Evolutionary conservation across 2,888 invertebrate genomes (phyloP), one percentile per base, ranked within the genome.

Genomic region (Athalia circularis): DNA sequence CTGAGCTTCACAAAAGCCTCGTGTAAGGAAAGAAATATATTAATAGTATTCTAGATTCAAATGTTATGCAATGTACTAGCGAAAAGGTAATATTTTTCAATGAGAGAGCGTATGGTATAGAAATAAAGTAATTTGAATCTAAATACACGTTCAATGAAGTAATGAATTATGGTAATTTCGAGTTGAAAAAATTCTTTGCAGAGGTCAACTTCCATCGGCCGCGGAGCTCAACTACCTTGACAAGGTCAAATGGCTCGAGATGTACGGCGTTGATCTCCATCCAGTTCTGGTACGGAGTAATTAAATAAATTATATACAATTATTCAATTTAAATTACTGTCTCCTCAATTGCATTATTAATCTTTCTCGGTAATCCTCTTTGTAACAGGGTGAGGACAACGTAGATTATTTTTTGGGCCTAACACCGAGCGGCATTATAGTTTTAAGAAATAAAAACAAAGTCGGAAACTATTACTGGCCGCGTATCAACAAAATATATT

Each of bases 391-490:
- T 80, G 98, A 98, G 92, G 98, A 98, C 91, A 98, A 96, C 89
- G 96, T 97, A 81, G 98, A 98, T 90, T 98, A 98, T 91, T 98
- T 97, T 92, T 92, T 99, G 89, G 98, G 98, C 80, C 92, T 99
- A 87, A 98, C 98, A 83, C 98, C 98, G 79, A 97, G 97, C 90
- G 98, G 98, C 81, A 96, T 99, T 89, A 95, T 98, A 89, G 95
- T 99, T 80, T 92, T 98, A 87, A 94, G 98, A 85, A 98, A 98
- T 91, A 98, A 98, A 92, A 96, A 95, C 90, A 98, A 98, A 91
- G 98, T 98, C 82, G 98, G 98, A 85, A 98, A 97, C 92, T 98
- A 99, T 92, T 98, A 97, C 92, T 99, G 99, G 98, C 98, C 98
- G 82, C 94, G 98, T 88, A 98, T 99, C 89, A 96, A 97, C 86